phyloP scores from a whole-genome alignment of 2,797 vertebrate genomes.

The Cichlasoma orientale region DNA sequence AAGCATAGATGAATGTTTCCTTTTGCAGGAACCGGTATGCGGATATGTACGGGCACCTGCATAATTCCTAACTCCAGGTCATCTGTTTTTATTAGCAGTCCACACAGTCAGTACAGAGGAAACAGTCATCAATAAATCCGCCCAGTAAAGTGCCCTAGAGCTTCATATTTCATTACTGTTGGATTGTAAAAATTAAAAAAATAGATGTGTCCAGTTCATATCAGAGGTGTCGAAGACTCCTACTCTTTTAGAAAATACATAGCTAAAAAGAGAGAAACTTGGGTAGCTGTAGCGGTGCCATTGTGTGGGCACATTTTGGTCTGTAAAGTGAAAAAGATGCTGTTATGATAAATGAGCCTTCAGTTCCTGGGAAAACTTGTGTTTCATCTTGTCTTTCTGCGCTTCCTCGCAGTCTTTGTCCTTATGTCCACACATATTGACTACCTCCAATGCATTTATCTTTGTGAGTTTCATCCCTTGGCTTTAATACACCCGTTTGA shows the following conservation, averaged over 20 bases:
- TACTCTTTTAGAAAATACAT: conserved; percentile 20
- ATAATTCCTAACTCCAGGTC: conserved; percentile 2
- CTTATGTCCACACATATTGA: neutral
- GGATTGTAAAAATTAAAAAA: neutral
- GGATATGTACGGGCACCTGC: neutral
- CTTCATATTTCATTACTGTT: neutral
- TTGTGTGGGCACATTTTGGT: conserved; percentile 4
- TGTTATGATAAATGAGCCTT: conserved; percentile 1
- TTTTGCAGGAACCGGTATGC: neutral
- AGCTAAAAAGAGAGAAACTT: neutral
- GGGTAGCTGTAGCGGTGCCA: neutral
- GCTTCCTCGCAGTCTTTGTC: neutral
- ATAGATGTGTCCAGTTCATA: neutral
- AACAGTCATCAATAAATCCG: conserved; percentile 21
- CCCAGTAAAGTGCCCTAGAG: neutral
- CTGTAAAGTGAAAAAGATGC: neutral
- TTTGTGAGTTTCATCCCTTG: conserved; percentile 16
- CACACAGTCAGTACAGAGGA: conserved; percentile 12
- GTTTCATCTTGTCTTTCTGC: conserved; percentile 3
- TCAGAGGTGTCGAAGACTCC: conserved; percentile 2
- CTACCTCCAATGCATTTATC: conserved; percentile 25
- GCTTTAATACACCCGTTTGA: conserved; percentile 19
- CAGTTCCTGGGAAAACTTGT: neutral
- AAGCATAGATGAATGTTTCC: neutral
- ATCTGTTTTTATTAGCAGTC: conserved; percentile 11